These are phyloP conservation scores for Drosophila kurseongensis DNA, from an alignment of 1,140 invertebrate species.

Conservation along the genomic window DNA sequence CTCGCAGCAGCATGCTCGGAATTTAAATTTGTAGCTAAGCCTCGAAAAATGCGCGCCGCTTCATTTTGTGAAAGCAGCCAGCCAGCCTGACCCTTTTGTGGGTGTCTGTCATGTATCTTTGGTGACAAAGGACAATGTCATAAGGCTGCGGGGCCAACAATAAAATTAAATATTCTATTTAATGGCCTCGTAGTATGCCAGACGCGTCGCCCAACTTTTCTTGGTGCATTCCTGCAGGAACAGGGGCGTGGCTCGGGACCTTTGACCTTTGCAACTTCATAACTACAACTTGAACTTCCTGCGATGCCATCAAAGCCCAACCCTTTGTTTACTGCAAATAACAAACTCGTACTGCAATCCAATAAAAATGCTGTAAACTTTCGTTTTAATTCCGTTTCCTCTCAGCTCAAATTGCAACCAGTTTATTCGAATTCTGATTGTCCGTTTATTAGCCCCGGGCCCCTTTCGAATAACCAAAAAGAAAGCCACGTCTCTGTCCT, in stretches of 20 bases:
- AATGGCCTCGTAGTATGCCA: constrained; percentile 70
- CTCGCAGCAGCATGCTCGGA: constrained; percentile 64
- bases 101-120: constrained; percentile 60
- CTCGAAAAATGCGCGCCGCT: constrained; percentile 58
- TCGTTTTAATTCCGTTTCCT: constrained; percentile 14
- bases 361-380: constrained; percentile 14
- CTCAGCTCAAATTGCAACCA: constrained; percentile 55
- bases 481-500: constrained; percentile 44
- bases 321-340: not conserved
- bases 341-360: constrained; percentile 15
- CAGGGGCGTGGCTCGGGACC: not conserved
- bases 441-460: constrained; percentile 39
- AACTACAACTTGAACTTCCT: constrained; percentile 4
- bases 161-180: constrained; percentile 83
- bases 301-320: not conserved
- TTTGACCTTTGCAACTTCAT: constrained; percentile 15
- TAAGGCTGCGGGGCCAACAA: constrained; percentile 52
- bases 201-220: constrained; percentile 48
- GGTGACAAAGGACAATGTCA: constrained; percentile 54
- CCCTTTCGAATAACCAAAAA: constrained; percentile 10
- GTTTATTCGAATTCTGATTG: constrained; percentile 75
- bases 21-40: constrained; percentile 74
- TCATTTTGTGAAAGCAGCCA: constrained; percentile 41
- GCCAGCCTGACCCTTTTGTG: constrained; percentile 55
- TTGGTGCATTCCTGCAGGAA: constrained; percentile 27